Percentiles rank a stretch among this genome's conserved stretches.
Conservation (phyloP, 2,797 vertebrate genomes). For the Tachyglossus aculeatus region DNA sequence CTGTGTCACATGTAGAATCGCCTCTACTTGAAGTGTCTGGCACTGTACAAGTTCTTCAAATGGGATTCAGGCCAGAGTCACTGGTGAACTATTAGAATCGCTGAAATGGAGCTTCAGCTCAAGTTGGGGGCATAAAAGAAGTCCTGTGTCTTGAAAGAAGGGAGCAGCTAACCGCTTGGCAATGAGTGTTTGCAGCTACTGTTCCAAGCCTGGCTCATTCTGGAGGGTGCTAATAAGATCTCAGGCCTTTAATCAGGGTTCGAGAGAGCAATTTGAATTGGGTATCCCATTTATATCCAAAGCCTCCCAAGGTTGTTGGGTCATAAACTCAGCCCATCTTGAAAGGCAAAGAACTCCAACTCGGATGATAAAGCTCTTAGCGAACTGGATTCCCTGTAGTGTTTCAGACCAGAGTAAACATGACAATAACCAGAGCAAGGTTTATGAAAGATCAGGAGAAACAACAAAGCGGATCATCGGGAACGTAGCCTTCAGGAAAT, state of each 20-base stretch:
- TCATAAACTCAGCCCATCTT: not conserved
- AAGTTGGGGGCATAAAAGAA: fast-evolving
- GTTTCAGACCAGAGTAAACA: not conserved
- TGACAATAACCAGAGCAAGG: not conserved
- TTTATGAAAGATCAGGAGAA: too few species aligned
- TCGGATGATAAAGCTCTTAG: not conserved
- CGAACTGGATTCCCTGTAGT: not conserved
- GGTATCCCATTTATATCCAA: not conserved
- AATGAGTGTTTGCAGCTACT: not conserved
- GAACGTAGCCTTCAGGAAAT: constrained; percentile 17
- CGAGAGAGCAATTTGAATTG: constrained; percentile 12
- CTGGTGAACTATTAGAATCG: not conserved
- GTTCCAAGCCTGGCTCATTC: not conserved
- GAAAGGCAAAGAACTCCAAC: not conserved
- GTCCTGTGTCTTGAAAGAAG: not conserved
- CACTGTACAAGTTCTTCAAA: fast-evolving
- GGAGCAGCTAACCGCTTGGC: not conserved
- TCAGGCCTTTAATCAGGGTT: not conserved
- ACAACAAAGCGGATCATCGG: too few species aligned
- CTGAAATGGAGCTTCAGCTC: not conserved
- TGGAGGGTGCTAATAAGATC: not conserved
- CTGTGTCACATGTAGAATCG: not conserved
- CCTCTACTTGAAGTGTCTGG: not conserved
- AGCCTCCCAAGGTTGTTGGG: not conserved
- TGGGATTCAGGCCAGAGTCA: constrained; percentile 14